Evolutionary conservation across 2,797 vertebrate genomes (phyloP).

Genomic region (Falco concolor): DNA sequence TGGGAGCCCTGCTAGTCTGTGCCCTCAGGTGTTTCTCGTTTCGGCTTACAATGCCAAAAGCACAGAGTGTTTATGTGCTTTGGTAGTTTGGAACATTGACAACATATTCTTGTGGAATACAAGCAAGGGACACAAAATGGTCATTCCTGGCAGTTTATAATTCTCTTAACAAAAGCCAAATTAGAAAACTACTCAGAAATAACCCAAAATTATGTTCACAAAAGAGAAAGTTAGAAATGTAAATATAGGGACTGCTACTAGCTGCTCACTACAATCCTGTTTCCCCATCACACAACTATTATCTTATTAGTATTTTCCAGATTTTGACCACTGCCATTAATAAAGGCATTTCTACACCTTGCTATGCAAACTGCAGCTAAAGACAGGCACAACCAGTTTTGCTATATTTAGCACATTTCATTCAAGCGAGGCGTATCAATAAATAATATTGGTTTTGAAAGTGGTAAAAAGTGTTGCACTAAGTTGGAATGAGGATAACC

Average conservation of each 20-base stretch:
- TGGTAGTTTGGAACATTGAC: neutral
- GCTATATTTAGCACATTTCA: neutral
- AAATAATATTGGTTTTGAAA: neutral
- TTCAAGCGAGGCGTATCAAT: neutral
- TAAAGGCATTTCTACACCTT: neutral
- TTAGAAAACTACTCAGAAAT: neutral
- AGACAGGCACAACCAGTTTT: neutral
- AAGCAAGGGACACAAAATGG: neutral
- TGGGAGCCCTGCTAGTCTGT: neutral
- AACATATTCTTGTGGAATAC: neutral
- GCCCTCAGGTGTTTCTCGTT: neutral
- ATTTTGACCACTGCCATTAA: neutral
- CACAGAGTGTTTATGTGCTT: neutral
- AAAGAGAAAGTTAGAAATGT: neutral
- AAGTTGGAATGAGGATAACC: neutral
- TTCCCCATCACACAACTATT: neutral
- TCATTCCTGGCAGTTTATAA: neutral
- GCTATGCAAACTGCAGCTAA: neutral
- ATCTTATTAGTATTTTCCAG: neutral
- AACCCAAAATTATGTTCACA: fast-evolving
- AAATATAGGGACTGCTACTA: neutral
- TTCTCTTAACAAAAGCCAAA: neutral
- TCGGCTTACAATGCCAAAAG: neutral
- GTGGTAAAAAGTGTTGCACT: neutral
- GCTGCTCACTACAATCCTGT: neutral